Evolutionary conservation across 1,140 invertebrate genomes (phyloP), one percentile per base, ranked within the genome.

Genomic region (Orussus abietinus): DNA sequence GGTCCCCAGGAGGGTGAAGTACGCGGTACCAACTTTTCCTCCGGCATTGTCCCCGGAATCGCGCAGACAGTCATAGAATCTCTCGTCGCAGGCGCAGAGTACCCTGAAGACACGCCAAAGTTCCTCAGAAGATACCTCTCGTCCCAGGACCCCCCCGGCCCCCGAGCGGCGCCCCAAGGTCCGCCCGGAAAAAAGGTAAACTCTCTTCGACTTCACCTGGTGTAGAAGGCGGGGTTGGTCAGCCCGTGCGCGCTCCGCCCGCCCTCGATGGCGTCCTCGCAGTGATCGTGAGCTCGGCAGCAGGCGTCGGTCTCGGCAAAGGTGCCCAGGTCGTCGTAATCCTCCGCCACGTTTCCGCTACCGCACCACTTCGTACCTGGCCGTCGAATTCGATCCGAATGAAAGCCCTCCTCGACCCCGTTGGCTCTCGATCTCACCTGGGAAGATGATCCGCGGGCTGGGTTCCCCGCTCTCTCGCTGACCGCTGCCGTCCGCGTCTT

Each of bases 231-330:
- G 0, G 71, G 55, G 63, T 88, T 88, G 7, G 75, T 80, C 4
- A 86, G 62, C 32, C 78, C 80, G 52, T 85, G 59, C 30, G 78
- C 77, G 0, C 73, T 75, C 41, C 77, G 65, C 34, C 74, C 72
- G 2, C 79, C 73, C 21, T 69, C 64, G 11, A 88, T 81, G 20
- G 77, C 63, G 33, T 84, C 83, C 2, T 72, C 57, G 55, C 88
- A 91, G 43, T 80, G 72, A 63, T 91, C 88, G 51, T 91, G 89
- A 0, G 74, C 75, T 1, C 88, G 70, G 64, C 88, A 92, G 57
- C 89, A 92, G 19, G 67, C 78, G 58, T 92, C 89, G 0, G 85
- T 80, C 29, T 83, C 79, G 7, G 59, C 56, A 20, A 77, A 76
- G 5, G 59, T 41, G 1, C 89, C 89, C 4, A 91, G 66, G 54